These are phyloP conservation scores for Cherax destructor DNA, from an alignment of 1,140 invertebrate species.

Conservation along the genomic window DNA sequence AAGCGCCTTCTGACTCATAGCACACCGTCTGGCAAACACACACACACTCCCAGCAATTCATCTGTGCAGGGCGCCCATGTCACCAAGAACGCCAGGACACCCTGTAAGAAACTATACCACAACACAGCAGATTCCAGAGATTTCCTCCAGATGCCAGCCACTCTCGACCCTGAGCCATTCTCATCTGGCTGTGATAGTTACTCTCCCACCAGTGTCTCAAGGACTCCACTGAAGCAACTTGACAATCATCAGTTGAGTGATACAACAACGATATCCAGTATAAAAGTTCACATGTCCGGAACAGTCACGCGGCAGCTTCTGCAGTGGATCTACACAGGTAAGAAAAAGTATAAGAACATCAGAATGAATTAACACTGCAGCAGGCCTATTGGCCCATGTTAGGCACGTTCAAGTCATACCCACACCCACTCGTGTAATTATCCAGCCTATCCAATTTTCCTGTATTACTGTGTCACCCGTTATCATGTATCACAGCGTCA, in stretches of 20 bases:
- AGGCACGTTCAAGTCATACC: too few relatives aligned
- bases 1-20: neutral
- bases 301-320: constrained; percentile 12
- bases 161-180: neutral
- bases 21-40: neutral
- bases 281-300: constrained; percentile 30
- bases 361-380: too few relatives aligned
- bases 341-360: neutral
- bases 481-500: too few relatives aligned
- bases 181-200: neutral
- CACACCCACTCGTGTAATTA: too few relatives aligned
- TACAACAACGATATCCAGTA: neutral
- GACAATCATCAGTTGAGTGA: neutral
- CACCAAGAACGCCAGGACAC: too few relatives aligned
- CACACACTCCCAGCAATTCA: neutral
- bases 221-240: neutral
- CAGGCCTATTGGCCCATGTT: too few relatives aligned
- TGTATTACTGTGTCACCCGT: too few relatives aligned
- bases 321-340: constrained; percentile 39
- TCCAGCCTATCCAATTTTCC: too few relatives aligned
- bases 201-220: neutral
- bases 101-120: neutral
- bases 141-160: neutral
- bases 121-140: neutral
- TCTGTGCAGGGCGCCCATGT: too few relatives aligned